Conservation (phyloP, 2,797 vertebrate genomes). For the Streptopelia turtur region DNA sequence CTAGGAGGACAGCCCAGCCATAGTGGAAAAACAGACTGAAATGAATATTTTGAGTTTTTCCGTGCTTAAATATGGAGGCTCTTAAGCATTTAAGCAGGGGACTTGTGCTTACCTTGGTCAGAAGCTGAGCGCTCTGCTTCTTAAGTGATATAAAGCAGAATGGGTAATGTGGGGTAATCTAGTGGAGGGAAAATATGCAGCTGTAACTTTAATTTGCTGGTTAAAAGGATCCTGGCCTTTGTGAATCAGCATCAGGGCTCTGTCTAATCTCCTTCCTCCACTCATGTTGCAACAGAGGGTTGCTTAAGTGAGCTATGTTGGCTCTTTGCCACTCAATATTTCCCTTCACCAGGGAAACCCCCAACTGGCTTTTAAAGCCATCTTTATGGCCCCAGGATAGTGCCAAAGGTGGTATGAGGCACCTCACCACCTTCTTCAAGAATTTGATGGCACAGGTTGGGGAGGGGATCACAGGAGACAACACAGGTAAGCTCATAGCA, state of each 20-base stretch:
- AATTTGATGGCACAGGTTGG: slow-evolving; percentile 5
- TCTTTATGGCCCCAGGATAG: slow-evolving; percentile 26
- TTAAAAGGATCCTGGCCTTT: slow-evolving; percentile 29
- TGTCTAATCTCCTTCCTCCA: slow-evolving; percentile 52
- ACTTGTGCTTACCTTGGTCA: neutral
- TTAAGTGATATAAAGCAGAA: neutral
- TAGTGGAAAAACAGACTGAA: neutral
- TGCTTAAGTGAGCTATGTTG: slow-evolving; percentile 59
- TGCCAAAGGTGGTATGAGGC: neutral
- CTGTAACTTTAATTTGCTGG: slow-evolving; percentile 34
- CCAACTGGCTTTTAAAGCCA: slow-evolving; percentile 43
- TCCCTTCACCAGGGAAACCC: slow-evolving; percentile 64
- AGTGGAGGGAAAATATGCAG: neutral
- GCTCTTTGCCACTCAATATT: slow-evolving; percentile 69
- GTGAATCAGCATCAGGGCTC: slow-evolving; percentile 42
- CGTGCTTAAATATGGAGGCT: neutral
- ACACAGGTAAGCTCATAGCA: neutral
- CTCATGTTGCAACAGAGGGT: slow-evolving; percentile 61
- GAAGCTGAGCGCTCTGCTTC: neutral
- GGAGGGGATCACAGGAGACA: neutral
- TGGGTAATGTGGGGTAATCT: neutral
- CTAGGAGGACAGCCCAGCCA: neutral
- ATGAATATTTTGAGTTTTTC: neutral
- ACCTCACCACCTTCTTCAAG: neutral
- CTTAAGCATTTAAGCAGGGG: neutral